Conservation (phyloP, 2,797 vertebrate genomes). For the Acrossocheilus wenchowensis region DNA sequence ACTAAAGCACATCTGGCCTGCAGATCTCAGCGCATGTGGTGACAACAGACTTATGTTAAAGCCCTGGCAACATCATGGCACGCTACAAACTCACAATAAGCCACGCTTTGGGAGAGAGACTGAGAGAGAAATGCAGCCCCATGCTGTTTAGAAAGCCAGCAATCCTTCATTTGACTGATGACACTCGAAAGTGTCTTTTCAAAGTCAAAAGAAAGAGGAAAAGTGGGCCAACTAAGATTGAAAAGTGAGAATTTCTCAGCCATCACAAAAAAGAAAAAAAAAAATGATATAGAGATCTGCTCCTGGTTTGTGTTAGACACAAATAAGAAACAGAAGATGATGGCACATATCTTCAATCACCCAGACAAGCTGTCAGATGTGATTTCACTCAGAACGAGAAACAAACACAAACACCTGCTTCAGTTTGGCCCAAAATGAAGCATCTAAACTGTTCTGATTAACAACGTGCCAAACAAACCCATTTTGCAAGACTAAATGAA, state of each 20-base stretch:
- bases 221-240: not conserved
- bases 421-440: not conserved
- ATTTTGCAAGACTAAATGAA: not conserved
- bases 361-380: constrained; percentile 31
- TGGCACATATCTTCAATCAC: constrained; percentile 28
- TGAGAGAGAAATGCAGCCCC: not conserved
- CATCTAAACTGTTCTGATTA: constrained; percentile 1
- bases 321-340: constrained; percentile 44
- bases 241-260: constrained; percentile 2
- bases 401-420: constrained; percentile 21
- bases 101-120: not conserved
- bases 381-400: constrained; percentile 12
- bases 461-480: constrained; percentile 6
- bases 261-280: not conserved
- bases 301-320: constrained; percentile 18
- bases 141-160: constrained; percentile 17
- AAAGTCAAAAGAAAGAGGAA: constrained; percentile 21
- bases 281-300: not conserved
- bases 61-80: constrained; percentile 37
- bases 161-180: constrained; percentile 44
- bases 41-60: constrained; percentile 44
- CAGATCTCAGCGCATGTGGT: constrained; percentile 55
- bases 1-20: constrained; percentile 61
- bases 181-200: constrained; percentile 9
- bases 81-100: constrained; percentile 23